These are phyloP conservation scores for Cenopis cana DNA, from an alignment of 2,888 invertebrate species.

Conservation along the genomic window DNA sequence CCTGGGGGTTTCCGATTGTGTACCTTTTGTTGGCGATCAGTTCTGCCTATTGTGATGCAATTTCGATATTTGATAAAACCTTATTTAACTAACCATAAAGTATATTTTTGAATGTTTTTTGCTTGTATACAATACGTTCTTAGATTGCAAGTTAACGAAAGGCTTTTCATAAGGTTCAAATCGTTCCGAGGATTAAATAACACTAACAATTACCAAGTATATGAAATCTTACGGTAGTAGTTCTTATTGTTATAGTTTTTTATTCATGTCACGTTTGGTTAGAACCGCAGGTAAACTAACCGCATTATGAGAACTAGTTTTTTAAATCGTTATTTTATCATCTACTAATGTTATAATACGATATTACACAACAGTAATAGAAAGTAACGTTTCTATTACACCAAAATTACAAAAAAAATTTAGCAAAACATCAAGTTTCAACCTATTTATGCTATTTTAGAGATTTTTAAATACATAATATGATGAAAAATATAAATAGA, in stretches of 20 bases:
- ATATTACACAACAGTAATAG: too few relatives aligned
- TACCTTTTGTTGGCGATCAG: slow-evolving; percentile 1
- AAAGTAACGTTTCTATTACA: too few relatives aligned
- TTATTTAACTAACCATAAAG: not conserved
- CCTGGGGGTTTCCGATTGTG: slow-evolving; percentile 22
- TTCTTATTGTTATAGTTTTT: slow-evolving; percentile 6
- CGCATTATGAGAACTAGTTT: not conserved
- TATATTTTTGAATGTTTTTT: not conserved
- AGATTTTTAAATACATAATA: too few relatives aligned
- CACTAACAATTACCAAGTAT: not conserved
- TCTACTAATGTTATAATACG: not conserved
- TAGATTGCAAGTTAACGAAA: not conserved
- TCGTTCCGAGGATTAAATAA: not conserved
- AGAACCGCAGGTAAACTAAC: not conserved
- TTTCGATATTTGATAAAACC: slow-evolving; percentile 3
- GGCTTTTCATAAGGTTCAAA: not conserved
- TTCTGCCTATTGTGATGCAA: not conserved
- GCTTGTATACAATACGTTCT: slow-evolving; percentile 5
- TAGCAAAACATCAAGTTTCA: too few relatives aligned
- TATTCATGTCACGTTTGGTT: slow-evolving; percentile 12
- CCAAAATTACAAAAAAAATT: too few relatives aligned
- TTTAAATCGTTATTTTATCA: not conserved
- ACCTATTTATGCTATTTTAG: too few relatives aligned
- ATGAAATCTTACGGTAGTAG: slow-evolving; percentile 5
- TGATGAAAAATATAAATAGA: too few relatives aligned